phyloP scores from a whole-genome alignment of 2,888 invertebrate genomes.

The Cerastis leucographa region DNA sequence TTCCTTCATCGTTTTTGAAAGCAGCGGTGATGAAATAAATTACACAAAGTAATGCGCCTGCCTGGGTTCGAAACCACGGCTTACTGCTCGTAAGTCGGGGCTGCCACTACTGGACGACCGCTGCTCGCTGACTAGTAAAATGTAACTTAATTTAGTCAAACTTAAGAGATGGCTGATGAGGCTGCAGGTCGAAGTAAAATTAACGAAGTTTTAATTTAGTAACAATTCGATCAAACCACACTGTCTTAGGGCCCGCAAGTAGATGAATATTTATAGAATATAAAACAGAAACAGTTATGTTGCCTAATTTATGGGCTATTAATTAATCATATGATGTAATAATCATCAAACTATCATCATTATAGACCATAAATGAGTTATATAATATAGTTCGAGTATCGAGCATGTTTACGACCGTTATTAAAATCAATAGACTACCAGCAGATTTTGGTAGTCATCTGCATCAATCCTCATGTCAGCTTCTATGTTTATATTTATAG shows the following conservation, averaged over 20 bases:
- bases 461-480: neutral
- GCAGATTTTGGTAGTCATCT: neutral
- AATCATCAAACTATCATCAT: slow-evolving; percentile 6
- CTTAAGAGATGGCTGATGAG: neutral
- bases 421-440: neutral
- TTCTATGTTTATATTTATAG: neutral
- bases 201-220: slow-evolving; percentile 7
- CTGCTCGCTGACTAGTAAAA: no score
- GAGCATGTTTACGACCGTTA: neutral
- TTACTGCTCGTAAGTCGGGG: no score
- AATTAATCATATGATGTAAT: neutral
- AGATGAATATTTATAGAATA: neutral
- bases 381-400: neutral
- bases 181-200: neutral
- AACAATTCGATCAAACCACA: neutral
- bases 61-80: no score
- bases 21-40: no score
- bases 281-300: slow-evolving; percentile 7
- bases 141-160: neutral
- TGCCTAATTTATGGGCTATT: neutral
- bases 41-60: no score
- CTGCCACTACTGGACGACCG: no score
- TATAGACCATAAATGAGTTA: neutral
- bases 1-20: no score
- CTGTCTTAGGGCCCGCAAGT: neutral